phyloP scores from a whole-genome alignment of 2,888 invertebrate genomes.

The Ramazzottius varieornatus region DNA sequence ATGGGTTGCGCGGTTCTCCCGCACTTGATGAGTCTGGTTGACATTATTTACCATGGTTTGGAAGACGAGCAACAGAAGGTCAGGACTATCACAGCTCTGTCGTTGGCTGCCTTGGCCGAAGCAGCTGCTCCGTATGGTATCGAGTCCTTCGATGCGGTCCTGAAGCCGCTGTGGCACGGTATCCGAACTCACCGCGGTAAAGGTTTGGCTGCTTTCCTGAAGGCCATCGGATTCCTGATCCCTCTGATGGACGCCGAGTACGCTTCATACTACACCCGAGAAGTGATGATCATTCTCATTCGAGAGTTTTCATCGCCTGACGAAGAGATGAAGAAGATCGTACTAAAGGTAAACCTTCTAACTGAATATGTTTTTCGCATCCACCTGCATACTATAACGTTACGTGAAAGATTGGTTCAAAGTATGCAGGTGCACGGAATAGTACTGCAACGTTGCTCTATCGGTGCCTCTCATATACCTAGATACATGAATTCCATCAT shows the following conservation, averaged over 20 bases:
- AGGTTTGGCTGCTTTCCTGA: constrained; percentile 91
- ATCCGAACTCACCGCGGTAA: constrained; percentile 51
- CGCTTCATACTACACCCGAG: constrained; percentile 94
- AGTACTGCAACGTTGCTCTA: no score
- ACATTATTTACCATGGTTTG: constrained; percentile 93
- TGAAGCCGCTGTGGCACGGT: constrained; percentile 98
- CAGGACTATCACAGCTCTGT: constrained; percentile 88
- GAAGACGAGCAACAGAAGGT: constrained; percentile 98
- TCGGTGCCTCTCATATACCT: background rate
- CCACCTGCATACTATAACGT: no score
- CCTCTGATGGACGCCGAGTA: constrained; percentile 99
- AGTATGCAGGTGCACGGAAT: no score
- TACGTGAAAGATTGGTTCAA: no score
- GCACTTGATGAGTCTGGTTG: constrained; percentile 84
- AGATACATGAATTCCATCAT: background rate
- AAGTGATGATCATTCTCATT: constrained; percentile 94
- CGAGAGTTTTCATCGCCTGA: constrained; percentile 98
- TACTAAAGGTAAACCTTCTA: no score
- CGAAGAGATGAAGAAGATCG: constrained; percentile 99
- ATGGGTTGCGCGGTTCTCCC: constrained; percentile 99
- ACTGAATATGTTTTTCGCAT: no score
- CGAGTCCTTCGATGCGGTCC: constrained; percentile 94
- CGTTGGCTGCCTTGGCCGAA: constrained; percentile 90
- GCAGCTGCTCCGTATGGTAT: constrained; percentile 98
- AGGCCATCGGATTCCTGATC: constrained; percentile 95